Percentiles rank a stretch among this genome's conserved stretches.
Evolutionary conservation across 2,888 invertebrate genomes (phyloP).

Genomic region (Parnassius smintheus): DNA sequence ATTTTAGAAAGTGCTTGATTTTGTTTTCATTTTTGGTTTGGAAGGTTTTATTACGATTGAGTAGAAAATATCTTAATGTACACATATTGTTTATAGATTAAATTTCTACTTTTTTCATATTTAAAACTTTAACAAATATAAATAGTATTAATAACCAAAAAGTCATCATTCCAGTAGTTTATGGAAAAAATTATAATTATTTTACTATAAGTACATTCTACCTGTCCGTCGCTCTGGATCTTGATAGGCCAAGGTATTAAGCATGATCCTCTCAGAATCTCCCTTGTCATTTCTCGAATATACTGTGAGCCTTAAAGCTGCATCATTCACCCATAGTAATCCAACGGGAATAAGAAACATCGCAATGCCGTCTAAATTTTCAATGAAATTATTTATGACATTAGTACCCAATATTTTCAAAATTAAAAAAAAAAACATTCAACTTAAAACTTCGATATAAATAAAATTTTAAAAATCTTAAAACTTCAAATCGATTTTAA

Average conservation of each 20-base stretch:
- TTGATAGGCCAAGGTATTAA: conserved; percentile 92
- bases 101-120: too few relatives aligned
- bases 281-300: conserved; percentile 92
- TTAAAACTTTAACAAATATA: too few relatives aligned
- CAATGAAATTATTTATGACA: conserved; percentile 25
- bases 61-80: too few relatives aligned
- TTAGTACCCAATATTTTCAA: neutral
- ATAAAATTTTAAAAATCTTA: neutral
- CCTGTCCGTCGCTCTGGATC: conserved; percentile 93
- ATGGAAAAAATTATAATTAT: too few relatives aligned
- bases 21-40: too few relatives aligned
- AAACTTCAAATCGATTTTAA: neutral
- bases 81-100: too few relatives aligned
- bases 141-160: too few relatives aligned
- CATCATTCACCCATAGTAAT: conserved; percentile 81
- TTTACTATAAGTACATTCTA: conserved; percentile 45
- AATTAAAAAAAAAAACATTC: too few relatives aligned
- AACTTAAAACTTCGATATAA: too few relatives aligned
- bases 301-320: conserved; percentile 59
- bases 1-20: too few relatives aligned
- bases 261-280: conserved; percentile 87
- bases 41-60: too few relatives aligned
- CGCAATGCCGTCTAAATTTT: conserved; percentile 63
- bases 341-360: conserved; percentile 78
- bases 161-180: too few relatives aligned